Conservation (phyloP, 2,888 invertebrate species). For the Tenthredo amoena region DNA sequence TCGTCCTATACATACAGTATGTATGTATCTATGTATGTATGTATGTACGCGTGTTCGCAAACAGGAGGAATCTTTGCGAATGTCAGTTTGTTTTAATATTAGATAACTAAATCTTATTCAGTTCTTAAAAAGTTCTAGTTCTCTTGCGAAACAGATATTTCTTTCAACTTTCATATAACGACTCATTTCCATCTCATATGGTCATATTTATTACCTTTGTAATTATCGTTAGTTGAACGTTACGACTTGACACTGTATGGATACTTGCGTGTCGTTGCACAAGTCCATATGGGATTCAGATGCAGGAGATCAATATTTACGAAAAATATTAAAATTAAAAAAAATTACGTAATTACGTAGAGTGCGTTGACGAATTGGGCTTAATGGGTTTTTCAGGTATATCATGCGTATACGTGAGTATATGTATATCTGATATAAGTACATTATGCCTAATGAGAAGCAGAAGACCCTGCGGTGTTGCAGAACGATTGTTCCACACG, state of each 20-base stretch:
- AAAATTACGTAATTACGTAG: slow-evolving; percentile 31
- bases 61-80: neutral
- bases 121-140: neutral
- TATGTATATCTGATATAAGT: neutral
- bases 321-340: neutral
- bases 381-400: neutral
- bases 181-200: neutral
- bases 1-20: neutral
- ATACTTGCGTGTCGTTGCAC: neutral
- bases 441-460: neutral
- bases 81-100: neutral
- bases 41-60: slow-evolving; percentile 7
- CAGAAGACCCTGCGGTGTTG: slow-evolving; percentile 14
- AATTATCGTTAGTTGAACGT: slow-evolving; percentile 1
- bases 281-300: slow-evolving; percentile 23
- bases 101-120: slow-evolving; percentile 3
- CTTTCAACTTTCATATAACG: neutral
- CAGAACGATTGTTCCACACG: neutral
- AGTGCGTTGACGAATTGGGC: slow-evolving; percentile 36
- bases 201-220: neutral
- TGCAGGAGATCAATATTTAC: slow-evolving; percentile 28
- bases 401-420: neutral
- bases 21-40: neutral
- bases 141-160: neutral
- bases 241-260: neutral